Base-by-base conservation (phyloP, 2,797 vertebrate species). In the Sebastes hubbsi region DNA sequence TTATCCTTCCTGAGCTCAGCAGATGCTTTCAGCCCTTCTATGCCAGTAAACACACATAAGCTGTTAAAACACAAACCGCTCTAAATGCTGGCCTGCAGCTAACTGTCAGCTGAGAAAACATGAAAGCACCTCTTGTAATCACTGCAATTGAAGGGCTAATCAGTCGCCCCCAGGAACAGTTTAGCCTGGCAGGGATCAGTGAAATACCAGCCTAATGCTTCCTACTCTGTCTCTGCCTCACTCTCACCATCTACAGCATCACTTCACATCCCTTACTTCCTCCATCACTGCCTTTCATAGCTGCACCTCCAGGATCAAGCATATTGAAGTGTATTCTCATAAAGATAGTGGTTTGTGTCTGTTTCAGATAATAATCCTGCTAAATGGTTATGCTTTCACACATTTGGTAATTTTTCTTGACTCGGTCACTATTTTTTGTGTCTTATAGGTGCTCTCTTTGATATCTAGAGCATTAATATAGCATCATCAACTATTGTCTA, bases 71-170 rank as follows among this genome's bases (percentile, higher is more conserved):
- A 81, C 58, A 88, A 84, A 78, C 76, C 76, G 71, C 65, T 72
- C 72, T 90, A 89, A 93, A 88, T 88, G 78, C 87, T 67, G 60
- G 91, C 92, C 91, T 86, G 85, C 72, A 89, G 90, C 87, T 54
- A 36, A 78, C 81, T 67, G 88, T 92, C 93, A 94, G 93, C 92
- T 93, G 91, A 93, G 59, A 68, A 85, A 85, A 86, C 82, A 82
- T 84, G 49, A 86, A 87, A 81, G 90, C 77, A 58, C 49, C 75
- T 80, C 79, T 86, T 77, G 62, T 92, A 93, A 93, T 93, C 68
- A 58, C 85, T 77, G 77, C 82, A 88, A 90, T 89, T 83, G 72
- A 84, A 81, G 77, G 60, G 55, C 83, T 89, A 88, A 92, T 92
- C 86, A 92, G 87, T 88, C 16, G 32, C 76, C 72, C 56, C 60